Evolutionary conservation across 2,888 invertebrate genomes (phyloP), one percentile per base, ranked within the genome.

Genomic region (Spialia ferax): DNA sequence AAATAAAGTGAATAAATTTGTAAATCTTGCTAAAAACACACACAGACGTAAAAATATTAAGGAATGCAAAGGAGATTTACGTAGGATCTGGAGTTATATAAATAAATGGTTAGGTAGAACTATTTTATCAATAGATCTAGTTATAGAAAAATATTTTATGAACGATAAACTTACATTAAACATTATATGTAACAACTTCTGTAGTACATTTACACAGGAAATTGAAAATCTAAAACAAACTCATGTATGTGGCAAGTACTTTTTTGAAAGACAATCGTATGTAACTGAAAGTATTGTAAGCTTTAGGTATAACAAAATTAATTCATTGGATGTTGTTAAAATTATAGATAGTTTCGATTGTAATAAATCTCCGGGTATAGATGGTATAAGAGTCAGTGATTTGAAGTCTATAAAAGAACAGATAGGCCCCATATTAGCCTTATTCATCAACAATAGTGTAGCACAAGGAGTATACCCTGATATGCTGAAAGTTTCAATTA

Each of bases 181-280:
- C 2, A 38, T n/a, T 13, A 38, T 38, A 2, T n/a, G 38, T 38
- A n/a, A 38, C n/a, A 38, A 38, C n/a, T 38, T 38, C n/a, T 38
- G 35, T 38, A 38, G 35, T 38, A 38, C 35, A 13, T 38, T 38
- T 4, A 38, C 35, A 7, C 35, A 38, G 35, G 35, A 38, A 38
- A 38, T n/a, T 13, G 38, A 38, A 38, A 38, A 38, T 13, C n/a
- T 38, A 38, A 38, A 38, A 38, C 38, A 38, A 38, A 38, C 38
- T n/a, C 38, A 38, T 38, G 38, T 38, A 38, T 38, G 38, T 38
- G n/a, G 5, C 13, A 38, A 38, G 38, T 38, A 38, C 4, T 38
- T 38, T 38, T 4, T 38, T 38, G 13, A 38, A 13, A 38, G 38
- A 38, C 38, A 38, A 38, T 38, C 38, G n/a, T 38, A 38, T 38